phyloP scores from a whole-genome alignment of 2,888 invertebrate genomes.

The Thereva nobilitata region DNA sequence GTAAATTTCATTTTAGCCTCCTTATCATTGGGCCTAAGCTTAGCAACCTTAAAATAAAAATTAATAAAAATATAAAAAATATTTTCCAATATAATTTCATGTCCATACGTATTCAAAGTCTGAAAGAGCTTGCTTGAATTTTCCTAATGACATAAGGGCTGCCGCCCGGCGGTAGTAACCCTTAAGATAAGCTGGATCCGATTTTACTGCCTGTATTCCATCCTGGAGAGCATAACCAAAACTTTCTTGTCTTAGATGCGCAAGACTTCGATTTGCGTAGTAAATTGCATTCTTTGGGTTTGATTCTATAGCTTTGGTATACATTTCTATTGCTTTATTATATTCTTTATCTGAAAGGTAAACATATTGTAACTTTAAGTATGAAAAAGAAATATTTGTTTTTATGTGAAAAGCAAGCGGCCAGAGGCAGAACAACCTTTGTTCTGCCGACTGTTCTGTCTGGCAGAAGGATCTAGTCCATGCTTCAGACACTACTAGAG shows the following conservation, averaged over 20 bases:
- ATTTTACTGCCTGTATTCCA: conserved; percentile 87
- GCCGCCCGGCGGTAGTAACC: conserved; percentile 97
- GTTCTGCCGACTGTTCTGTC: too few species aligned
- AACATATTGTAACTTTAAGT: conserved; percentile 37
- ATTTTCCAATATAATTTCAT: background rate
- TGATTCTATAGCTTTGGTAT: conserved; percentile 84
- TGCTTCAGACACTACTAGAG: too few species aligned
- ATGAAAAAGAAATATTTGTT: background rate
- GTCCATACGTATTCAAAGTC: conserved; percentile 92
- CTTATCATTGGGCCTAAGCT: conserved; percentile 89
- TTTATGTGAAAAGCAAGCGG: background rate
- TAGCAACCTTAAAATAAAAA: conserved; percentile 70
- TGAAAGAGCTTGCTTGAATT: conserved; percentile 93
- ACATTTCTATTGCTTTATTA: conserved; percentile 84
- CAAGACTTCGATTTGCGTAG: conserved; percentile 94
- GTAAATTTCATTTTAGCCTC: conserved; percentile 90
- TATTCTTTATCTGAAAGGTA: conserved; percentile 83
- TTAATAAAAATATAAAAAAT: conserved; percentile 6
- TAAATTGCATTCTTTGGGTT: conserved; percentile 84
- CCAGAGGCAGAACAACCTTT: too few species aligned
- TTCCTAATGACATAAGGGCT: conserved; percentile 96
- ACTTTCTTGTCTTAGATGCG: conserved; percentile 90
- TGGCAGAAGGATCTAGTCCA: too few species aligned
- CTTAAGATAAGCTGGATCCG: conserved; percentile 89
- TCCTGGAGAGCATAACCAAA: conserved; percentile 93